Evolutionary conservation across 92 coral and sea anemone species (phyloP), one percentile per base, ranked within the genome.

Genomic region (Epizoanthus fatuus): DNA sequence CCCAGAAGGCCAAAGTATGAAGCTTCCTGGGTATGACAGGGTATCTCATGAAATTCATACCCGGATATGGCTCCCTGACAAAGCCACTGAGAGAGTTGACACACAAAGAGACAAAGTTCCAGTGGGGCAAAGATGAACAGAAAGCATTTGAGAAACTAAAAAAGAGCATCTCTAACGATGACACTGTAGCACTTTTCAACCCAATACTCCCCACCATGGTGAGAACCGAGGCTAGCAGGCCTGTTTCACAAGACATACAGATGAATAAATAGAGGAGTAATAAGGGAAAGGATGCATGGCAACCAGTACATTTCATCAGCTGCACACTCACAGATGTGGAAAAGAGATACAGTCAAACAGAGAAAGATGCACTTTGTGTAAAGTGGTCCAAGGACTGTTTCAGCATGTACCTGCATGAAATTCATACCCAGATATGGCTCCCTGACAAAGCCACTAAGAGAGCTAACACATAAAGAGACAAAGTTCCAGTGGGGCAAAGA

Each of bases 271-370:
- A 22, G 25, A 22, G 25, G 25, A 22, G 25, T 22, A 22, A 22
- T 22, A 22, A 22, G 78, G 29, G 6, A 72, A 39, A 15, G 86
- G 89, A 15, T 80, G 86, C 87, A 15, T 80, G 25, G 58, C 88
- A 88, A 45, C 89, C 93, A 67, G 91, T 91, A 49, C 90, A 91
- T 81, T 94, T 86, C 75, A 94, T 91, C 38, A 89, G 90, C 58
- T 79, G 82, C 14, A 91, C 92, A 2, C 67, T 86, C 74, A 86
- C 90, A 13, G 87, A 89, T 19, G 59, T 78, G 12, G 94, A 91
- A 49, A 84, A 85, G 44, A 13, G 89, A 11, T 89, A 92, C 69
- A 90, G 92, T 42, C 90, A 89, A 58, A 91, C 88, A 20, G 92
- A 88, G 47, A 25, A 91, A 89, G 97, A 91, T 86, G 93, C 90